phyloP scores from a whole-genome alignment of 2,888 invertebrate species.

The Sinohyriopsis cumingii region DNA sequence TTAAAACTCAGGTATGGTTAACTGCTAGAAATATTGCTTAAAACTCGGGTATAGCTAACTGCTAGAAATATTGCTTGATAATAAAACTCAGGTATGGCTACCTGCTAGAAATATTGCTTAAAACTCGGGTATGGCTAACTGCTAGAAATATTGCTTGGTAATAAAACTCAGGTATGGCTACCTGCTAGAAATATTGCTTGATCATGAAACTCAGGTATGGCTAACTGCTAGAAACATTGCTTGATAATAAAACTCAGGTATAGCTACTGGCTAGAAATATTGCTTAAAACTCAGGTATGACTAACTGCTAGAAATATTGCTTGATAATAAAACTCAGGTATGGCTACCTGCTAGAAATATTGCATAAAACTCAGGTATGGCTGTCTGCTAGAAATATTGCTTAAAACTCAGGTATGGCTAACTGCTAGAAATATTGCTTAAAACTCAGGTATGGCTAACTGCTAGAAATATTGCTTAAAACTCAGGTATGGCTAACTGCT shows the following conservation, averaged over 20 bases:
- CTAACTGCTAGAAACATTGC: background rate
- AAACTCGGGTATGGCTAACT: constrained; percentile 56
- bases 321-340: constrained; percentile 57
- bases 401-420: constrained; percentile 61
- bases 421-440: constrained; percentile 31
- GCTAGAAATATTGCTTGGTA: background rate
- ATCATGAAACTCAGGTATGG: constrained; percentile 56
- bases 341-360: background rate
- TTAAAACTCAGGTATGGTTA: constrained; percentile 61
- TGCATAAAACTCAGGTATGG: too few relatives aligned
- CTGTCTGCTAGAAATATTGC: too few relatives aligned
- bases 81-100: constrained; percentile 57
- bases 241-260: constrained; percentile 57
- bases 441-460: constrained; percentile 56
- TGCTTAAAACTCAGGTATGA: constrained; percentile 62
- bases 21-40: constrained; percentile 31
- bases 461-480: background rate
- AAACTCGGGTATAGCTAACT: constrained; percentile 56
- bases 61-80: background rate
- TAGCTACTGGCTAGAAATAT: background rate
- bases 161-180: constrained; percentile 57
- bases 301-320: background rate
- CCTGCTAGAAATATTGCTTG: background rate
- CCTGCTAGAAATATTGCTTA: constrained; percentile 30
- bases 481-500: too few relatives aligned